Base-by-base conservation (phyloP, 2,113 vertebrate species). In the Etheostoma spectabile region DNA sequence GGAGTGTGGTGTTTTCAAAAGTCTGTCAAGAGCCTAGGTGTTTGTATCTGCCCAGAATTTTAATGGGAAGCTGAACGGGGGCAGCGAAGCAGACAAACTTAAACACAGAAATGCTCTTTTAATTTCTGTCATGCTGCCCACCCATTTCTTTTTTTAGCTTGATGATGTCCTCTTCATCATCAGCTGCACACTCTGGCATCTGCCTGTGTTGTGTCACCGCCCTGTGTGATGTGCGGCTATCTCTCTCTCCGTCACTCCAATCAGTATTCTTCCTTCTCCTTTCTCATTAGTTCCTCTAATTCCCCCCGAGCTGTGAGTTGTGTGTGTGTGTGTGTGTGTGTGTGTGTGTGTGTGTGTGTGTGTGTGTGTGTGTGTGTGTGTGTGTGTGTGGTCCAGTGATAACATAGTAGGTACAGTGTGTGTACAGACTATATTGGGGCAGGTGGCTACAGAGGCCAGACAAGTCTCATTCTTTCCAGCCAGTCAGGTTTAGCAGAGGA, bases 41-140 rank as follows among this genome's bases (percentile, higher is more conserved):
- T 96, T 97, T 98, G 92, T 94, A 75, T 96, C 94, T 96, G 95
- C 95, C 95, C 91, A 74, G 96, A 97, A 97, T 97, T 96, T 97
- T 95, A 97, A 94, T 96, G 88, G 92, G 87, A 93, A 86, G 84
- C 94, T 96, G 94, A 95, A 94, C 95, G 94, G 94, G 95, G 95
- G 93, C 95, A 95, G 95, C 93, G 95, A 96, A 95, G 90, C 93
- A 94, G 91, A 94, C 91, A 93, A 96, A 96, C 89, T 93, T 77
- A 89, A 96, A 95, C 94, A 95, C 94, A 93, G 93, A 96, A 96
- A 95, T 96, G 93, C 94, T 96, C 88, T 95, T 69, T 97, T 97
- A 96, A 96, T 97, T 96, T 97, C 94, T 97, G 94, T 95, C 96
- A 94, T 96, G 94, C 95, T 95, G 88, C 94, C 93, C 89, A 93